Evolutionary conservation across 2,113 vertebrate species (phyloP).

Genomic region (Eptatretus burgeri): DNA sequence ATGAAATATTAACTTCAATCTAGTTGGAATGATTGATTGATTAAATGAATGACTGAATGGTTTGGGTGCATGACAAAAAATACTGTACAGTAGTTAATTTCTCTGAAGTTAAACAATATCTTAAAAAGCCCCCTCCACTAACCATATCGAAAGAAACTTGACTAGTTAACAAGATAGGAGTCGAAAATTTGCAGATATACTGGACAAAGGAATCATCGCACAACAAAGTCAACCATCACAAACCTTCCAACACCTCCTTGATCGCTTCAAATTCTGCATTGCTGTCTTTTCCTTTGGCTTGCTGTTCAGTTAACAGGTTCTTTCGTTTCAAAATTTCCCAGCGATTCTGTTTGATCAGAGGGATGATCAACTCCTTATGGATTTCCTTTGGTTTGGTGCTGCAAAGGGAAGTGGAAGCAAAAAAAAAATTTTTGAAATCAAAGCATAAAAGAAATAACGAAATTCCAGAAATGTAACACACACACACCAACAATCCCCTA

Average conservation of each 20-base stretch:
- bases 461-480: too few relatives aligned
- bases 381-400: slow-evolving; percentile 27
- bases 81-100: neutral
- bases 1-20: too few relatives aligned
- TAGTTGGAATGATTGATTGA: too few relatives aligned
- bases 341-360: slow-evolving; percentile 37
- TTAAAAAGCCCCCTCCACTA: neutral
- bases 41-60: too few relatives aligned
- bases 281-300: slow-evolving; percentile 1
- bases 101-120: neutral
- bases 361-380: slow-evolving; percentile 35
- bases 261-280: slow-evolving; percentile 38
- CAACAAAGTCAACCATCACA: neutral
- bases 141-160: neutral
- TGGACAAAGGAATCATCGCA: neutral
- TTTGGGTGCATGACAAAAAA: neutral
- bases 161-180: too few relatives aligned
- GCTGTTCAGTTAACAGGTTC: slow-evolving; percentile 7
- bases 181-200: neutral
- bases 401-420: neutral
- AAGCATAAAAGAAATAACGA: too few relatives aligned
- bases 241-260: slow-evolving; percentile 48
- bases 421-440: neutral
- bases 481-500: too few relatives aligned
- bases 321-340: slow-evolving; percentile 17